Percentiles rank a stretch among this genome's conserved stretches.
These are phyloP conservation scores for Dorcus parallelipipedus DNA, from an alignment of 2,888 invertebrate species.

Conservation along the genomic window DNA sequence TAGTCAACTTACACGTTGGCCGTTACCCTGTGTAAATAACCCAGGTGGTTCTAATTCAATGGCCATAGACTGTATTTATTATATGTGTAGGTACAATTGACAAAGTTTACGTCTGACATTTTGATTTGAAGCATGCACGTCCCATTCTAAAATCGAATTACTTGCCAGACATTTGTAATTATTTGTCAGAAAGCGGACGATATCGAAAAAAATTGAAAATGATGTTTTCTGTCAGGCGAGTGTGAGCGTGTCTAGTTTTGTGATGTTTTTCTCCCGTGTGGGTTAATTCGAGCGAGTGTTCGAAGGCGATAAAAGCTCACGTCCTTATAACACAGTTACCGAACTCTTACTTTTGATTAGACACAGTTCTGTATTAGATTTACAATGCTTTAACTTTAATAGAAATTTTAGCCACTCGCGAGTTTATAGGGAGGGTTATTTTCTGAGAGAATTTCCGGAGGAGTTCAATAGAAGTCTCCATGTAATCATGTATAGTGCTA, in stretches of 20 bases:
- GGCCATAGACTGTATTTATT: too few species aligned
- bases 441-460: slow-evolving; percentile 12
- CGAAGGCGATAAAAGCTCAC: slow-evolving; percentile 24
- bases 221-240: not conserved
- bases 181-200: not conserved
- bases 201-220: not conserved
- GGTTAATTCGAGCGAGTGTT: not conserved
- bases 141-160: not conserved
- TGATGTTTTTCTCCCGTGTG: not conserved
- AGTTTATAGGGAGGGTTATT: not conserved
- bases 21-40: too few species aligned
- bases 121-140: too few species aligned
- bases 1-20: too few species aligned
- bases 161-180: not conserved
- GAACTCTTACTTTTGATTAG: slow-evolving; percentile 36
- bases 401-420: slow-evolving; percentile 4
- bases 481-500: slow-evolving; percentile 32
- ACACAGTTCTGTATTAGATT: slow-evolving; percentile 32
- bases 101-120: too few species aligned
- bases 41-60: too few species aligned
- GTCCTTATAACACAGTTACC: slow-evolving; percentile 31
- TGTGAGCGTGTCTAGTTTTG: not conserved
- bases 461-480: slow-evolving; percentile 8
- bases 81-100: too few species aligned
- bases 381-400: slow-evolving; percentile 9